Percentiles rank a stretch among this genome's conserved stretches.
Evolutionary conservation across 2,888 invertebrate species (phyloP).

Genomic region (Epiblema foenella): DNA sequence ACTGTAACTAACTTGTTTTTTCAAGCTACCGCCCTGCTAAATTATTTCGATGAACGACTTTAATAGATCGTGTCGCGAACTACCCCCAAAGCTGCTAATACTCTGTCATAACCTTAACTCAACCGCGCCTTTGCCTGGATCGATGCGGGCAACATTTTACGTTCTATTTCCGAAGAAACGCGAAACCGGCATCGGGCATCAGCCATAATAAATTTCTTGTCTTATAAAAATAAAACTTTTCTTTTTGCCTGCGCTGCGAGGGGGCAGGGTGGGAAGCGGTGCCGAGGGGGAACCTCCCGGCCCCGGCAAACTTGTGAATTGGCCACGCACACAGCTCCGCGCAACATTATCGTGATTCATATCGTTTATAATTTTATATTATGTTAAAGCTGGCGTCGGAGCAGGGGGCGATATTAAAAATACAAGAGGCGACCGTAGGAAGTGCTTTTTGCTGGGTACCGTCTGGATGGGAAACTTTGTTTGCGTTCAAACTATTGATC

Average conservation of each 20-base stretch:
- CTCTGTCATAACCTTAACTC: constrained; percentile 39
- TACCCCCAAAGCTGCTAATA: constrained; percentile 41
- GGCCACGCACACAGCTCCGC: constrained; percentile 77
- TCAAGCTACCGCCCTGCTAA: background rate
- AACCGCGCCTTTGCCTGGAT: constrained; percentile 42
- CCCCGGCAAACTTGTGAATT: constrained; percentile 79
- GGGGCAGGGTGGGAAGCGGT: constrained; percentile 55
- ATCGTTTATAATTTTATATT: constrained; percentile 85
- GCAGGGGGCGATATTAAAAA: constrained; percentile 78
- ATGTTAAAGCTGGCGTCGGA: constrained; percentile 77
- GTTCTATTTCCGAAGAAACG: constrained; percentile 80
- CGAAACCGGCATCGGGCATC: constrained; percentile 80
- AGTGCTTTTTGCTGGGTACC: constrained; percentile 70
- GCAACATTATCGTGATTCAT: constrained; percentile 84
- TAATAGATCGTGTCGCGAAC: constrained; percentile 5
- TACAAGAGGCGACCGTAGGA: constrained; percentile 71
- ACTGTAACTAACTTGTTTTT: background rate
- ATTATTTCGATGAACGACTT: background rate
- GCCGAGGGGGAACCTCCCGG: constrained; percentile 60
- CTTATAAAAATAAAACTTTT: constrained; percentile 84
- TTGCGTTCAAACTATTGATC: constrained; percentile 80
- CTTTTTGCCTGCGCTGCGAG: constrained; percentile 77
- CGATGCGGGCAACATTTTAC: constrained; percentile 62
- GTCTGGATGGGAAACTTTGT: constrained; percentile 78
- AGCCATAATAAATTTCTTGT: constrained; percentile 83